Percentiles rank a stretch among this genome's conserved stretches.
Conservation (phyloP, 2,797 vertebrate species). For the Platyrinchus mystaceus region DNA sequence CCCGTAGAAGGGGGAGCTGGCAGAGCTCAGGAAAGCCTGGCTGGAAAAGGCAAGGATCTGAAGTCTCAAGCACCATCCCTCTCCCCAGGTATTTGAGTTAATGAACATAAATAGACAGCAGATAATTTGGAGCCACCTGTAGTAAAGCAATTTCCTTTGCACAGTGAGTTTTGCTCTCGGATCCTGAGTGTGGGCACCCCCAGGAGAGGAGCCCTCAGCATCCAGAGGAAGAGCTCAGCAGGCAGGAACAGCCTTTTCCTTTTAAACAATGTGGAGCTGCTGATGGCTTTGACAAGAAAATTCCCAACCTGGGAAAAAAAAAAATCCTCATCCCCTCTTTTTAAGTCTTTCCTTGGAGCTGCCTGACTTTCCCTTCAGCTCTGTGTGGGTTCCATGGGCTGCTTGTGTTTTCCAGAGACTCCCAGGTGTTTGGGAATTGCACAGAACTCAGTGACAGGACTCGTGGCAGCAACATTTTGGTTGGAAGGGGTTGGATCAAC, state of each 20-base stretch:
- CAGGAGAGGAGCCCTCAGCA: not conserved
- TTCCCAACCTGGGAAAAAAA: not conserved
- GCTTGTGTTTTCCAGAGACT: not conserved
- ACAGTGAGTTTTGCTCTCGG: not conserved
- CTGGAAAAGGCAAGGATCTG: not conserved
- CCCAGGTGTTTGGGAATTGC: not conserved
- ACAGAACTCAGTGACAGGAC: fast-evolving
- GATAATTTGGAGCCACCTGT: not conserved
- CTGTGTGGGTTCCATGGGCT: not conserved
- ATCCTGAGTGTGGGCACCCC: not conserved
- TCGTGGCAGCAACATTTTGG: not conserved
- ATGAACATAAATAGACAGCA: slow-evolving; percentile 24
- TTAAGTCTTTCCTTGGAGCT: not conserved
- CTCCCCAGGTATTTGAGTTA: slow-evolving; percentile 9
- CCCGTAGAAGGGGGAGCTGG: not conserved
- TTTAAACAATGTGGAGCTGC: not conserved
- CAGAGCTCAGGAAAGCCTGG: not conserved
- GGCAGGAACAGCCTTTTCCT: not conserved
- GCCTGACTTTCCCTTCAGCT: not conserved
- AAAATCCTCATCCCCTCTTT: not conserved
- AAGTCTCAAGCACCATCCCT: not conserved
- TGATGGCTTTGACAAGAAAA: not conserved
- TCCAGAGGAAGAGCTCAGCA: not conserved
- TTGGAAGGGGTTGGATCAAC: not conserved
- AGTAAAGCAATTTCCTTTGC: slow-evolving; percentile 27